Conservation (phyloP, 1,140 invertebrate species). For the Ylistrum balloti region DNA sequence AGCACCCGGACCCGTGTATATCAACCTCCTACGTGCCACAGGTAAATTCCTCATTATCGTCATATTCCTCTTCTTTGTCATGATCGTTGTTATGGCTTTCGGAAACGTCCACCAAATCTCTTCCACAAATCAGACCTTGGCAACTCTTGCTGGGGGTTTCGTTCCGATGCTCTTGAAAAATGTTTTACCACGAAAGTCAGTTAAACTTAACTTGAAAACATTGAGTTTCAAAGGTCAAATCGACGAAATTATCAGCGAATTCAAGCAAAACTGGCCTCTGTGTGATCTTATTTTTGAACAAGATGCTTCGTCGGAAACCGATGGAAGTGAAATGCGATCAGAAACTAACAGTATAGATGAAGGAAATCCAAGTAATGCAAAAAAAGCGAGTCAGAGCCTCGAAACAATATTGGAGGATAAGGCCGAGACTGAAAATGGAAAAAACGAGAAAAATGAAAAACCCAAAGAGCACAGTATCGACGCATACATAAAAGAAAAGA, state of each 20-base stretch:
- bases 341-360: slow-evolving; percentile 51
- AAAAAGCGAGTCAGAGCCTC: slow-evolving; percentile 49
- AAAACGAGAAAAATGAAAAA: slow-evolving; percentile 61
- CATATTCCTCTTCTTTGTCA: slow-evolving; percentile 80
- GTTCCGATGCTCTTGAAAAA: slow-evolving; percentile 80
- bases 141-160: slow-evolving; percentile 80
- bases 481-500: slow-evolving; percentile 61
- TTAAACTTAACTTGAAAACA: slow-evolving; percentile 78
- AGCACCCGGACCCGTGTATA: slow-evolving; percentile 79
- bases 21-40: slow-evolving; percentile 78
- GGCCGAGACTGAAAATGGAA: slow-evolving; percentile 61
- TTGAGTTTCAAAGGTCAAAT: slow-evolving; percentile 81
- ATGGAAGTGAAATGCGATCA: slow-evolving; percentile 57
- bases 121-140: slow-evolving; percentile 80
- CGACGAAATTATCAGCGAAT: slow-evolving; percentile 80
- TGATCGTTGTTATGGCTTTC: slow-evolving; percentile 81
- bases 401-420: slow-evolving; percentile 53
- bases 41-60: slow-evolving; percentile 81
- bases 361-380: slow-evolving; percentile 45
- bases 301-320: slow-evolving; percentile 61
- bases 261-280: slow-evolving; percentile 80
- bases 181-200: slow-evolving; percentile 76
- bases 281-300: slow-evolving; percentile 71
- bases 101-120: slow-evolving; percentile 79
- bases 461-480: slow-evolving; percentile 55